Conservation (phyloP, 2,113 vertebrate species). For the cattle (Bos taurus) region ARS-UCD2.0 NC_037338.1:72917001-72917500, state of each 20-base stretch:
- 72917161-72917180: not conserved
- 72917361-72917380: conserved; percentile 46
- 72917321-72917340: conserved; percentile 32
- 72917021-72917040: not conserved
- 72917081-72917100: not conserved
- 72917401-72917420: not conserved
- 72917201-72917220: conserved; percentile 14
- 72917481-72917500: not conserved
- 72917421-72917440: not conserved
- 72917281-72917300: conserved; percentile 69
- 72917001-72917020: not conserved
- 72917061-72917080: conserved; percentile 9
- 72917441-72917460: not conserved
- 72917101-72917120: conserved; percentile 31
- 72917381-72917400: not conserved
- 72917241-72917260: conserved; percentile 67
- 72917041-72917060: not conserved
- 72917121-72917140: conserved; percentile 60
- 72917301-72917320: conserved; percentile 68
- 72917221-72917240: conserved; percentile 71
- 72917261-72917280: conserved; percentile 55
- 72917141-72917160: conserved; percentile 52
- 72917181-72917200: not conserved
- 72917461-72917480: not conserved
- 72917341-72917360: conserved; percentile 62